Percentiles rank a stretch among this genome's conserved stretches.
These are phyloP conservation scores for Macropis europaea DNA, from an alignment of 2,888 invertebrate genomes.

Conservation along the genomic window DNA sequence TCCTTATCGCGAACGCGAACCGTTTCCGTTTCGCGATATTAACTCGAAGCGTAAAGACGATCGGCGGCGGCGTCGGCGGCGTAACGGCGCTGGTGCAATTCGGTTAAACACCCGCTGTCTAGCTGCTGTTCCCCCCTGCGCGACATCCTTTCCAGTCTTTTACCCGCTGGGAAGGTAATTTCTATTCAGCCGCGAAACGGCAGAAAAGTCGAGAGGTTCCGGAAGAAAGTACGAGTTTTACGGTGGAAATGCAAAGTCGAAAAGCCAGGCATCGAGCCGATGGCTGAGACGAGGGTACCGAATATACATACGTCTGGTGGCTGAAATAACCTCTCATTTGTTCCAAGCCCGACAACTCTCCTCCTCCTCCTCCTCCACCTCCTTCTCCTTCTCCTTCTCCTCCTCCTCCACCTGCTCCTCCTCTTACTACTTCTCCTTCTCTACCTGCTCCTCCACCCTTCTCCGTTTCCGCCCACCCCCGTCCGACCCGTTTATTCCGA, in stretches of 20 bases:
- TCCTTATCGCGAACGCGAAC: too few species aligned
- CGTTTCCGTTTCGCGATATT: too few species aligned
- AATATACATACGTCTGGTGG: conserved; percentile 41
- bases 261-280: conserved; percentile 34
- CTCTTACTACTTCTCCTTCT: conserved; percentile 24
- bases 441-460: not conserved
- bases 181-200: not conserved
- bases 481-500: conserved; percentile 45
- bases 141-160: not conserved
- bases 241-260: conserved; percentile 38
- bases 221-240: conserved; percentile 4
- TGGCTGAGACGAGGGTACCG: conserved; percentile 33
- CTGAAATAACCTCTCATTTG: conserved; percentile 67
- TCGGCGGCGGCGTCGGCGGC: too few species aligned
- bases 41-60: too few species aligned
- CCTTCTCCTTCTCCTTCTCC: not conserved
- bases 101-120: too few species aligned
- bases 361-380: not conserved
- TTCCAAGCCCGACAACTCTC: conserved; percentile 48
- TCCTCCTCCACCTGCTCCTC: conserved; percentile 1
- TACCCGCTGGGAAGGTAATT: not conserved
- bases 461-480: conserved; percentile 14
- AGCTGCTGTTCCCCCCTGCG: too few species aligned
- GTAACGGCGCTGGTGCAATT: too few species aligned
- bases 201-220: not conserved